Evolutionary conservation across 2,113 vertebrate species (phyloP).

Genomic region (Phaethon lepturus): DNA sequence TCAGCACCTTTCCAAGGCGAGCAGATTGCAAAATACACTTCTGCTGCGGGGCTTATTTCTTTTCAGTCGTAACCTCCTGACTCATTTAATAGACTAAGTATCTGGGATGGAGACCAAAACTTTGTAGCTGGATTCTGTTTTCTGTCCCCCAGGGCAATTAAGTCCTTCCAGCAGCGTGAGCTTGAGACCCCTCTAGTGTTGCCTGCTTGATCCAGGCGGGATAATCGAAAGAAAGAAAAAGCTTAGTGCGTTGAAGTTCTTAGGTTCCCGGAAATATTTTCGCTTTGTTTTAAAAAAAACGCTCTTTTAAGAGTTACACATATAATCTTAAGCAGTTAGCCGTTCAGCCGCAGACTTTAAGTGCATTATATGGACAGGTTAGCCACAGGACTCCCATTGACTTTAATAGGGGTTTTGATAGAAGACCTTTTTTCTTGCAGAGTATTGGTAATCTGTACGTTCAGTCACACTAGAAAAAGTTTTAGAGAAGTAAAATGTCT

Average conservation of each 20-base stretch:
- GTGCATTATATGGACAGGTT: not conserved
- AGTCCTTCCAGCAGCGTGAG: conserved; percentile 16
- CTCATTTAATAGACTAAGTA: conserved; percentile 37
- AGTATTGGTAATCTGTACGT: not conserved
- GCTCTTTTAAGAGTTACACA: not conserved
- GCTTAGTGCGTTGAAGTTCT: not conserved
- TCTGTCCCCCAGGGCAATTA: conserved; percentile 20
- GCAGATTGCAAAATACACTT: conserved; percentile 26
- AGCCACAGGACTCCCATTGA: not conserved
- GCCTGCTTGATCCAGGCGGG: not conserved
- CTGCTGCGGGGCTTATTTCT: conserved; percentile 9
- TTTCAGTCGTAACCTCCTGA: conserved; percentile 38
- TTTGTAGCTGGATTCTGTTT: conserved; percentile 54
- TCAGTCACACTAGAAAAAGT: not conserved
- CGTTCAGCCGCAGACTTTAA: not conserved
- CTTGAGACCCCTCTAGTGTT: conserved; percentile 14
- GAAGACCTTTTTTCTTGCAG: not conserved
- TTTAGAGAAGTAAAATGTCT: not conserved
- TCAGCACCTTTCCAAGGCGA: conserved; percentile 22
- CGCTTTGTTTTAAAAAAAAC: not conserved
- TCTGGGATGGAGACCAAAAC: conserved; percentile 61
- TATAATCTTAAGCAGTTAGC: not conserved
- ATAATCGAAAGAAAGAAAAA: not conserved
- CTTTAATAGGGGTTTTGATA: not conserved
- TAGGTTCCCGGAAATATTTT: not conserved